These are phyloP conservation scores for Phymanthus crucifer DNA, from an alignment of 92 coral and sea anemone species.

Conservation along the genomic window DNA sequence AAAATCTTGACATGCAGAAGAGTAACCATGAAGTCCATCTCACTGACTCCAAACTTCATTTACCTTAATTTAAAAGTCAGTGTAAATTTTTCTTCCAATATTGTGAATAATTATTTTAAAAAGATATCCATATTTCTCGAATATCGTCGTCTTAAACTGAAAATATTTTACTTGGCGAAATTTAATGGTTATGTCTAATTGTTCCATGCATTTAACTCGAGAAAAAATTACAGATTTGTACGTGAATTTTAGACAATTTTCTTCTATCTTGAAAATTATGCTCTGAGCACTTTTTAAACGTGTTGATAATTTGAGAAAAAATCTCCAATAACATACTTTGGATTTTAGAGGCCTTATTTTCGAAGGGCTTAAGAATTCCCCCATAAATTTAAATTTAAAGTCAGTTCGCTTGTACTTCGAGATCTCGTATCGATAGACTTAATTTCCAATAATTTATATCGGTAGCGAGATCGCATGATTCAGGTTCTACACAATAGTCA, in stretches of 20 bases:
- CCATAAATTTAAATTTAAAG: not conserved
- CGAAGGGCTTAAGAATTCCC: not conserved
- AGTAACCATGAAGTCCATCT: conserved; percentile 8
- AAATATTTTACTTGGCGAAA: not conserved
- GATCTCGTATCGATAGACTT: not conserved
- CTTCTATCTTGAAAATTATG: not conserved
- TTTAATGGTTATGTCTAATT: not conserved
- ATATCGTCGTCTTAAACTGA: not conserved
- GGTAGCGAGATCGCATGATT: not conserved
- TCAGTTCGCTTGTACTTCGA: not conserved
- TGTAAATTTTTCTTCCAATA: not conserved
- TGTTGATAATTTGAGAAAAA: not conserved
- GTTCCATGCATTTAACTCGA: not conserved
- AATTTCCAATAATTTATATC: not conserved
- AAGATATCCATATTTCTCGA: conserved; percentile 3
- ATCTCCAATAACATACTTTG: not conserved
- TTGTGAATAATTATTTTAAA: not conserved
- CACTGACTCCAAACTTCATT: not conserved
- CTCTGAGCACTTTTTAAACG: not conserved
- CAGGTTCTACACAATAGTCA: conserved; percentile 29
- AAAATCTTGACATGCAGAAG: conserved; percentile 28
- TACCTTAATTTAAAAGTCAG: conserved; percentile 13
- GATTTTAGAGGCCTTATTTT: not conserved
- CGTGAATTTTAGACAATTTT: not conserved
- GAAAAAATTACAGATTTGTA: not conserved